phyloP scores from a whole-genome alignment of 2,113 vertebrate genomes.

The Trogon melanurus region DNA sequence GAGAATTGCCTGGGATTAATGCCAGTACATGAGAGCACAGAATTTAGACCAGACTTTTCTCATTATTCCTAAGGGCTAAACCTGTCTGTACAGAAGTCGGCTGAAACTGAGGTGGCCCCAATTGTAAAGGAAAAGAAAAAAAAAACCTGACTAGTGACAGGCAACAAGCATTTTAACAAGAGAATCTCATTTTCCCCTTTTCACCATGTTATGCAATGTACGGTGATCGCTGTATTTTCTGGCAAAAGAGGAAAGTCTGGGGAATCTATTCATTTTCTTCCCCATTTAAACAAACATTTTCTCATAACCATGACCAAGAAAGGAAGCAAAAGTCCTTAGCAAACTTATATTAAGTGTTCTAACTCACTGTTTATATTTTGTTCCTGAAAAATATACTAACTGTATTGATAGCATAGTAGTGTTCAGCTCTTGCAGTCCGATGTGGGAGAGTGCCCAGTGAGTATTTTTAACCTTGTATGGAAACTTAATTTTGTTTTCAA shows the following conservation, averaged over 20 bases:
- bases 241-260: slow-evolving; percentile 35
- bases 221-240: background rate
- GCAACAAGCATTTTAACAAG: background rate
- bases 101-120: background rate
- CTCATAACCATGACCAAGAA: slow-evolving; percentile 58
- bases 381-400: slow-evolving; percentile 54
- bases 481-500: slow-evolving; percentile 46
- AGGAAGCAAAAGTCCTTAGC: slow-evolving; percentile 57
- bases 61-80: background rate
- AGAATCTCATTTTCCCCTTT: background rate
- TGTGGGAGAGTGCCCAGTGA: slow-evolving; percentile 5
- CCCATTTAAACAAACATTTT: slow-evolving; percentile 59
- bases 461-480: slow-evolving; percentile 58
- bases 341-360: slow-evolving; percentile 58
- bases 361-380: slow-evolving; percentile 54
- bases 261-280: slow-evolving; percentile 54
- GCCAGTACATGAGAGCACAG: background rate
- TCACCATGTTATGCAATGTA: background rate
- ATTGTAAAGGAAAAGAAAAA: background rate
- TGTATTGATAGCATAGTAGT: slow-evolving; percentile 30
- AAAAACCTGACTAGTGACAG: background rate
- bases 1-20: background rate
- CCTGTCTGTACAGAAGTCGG: background rate
- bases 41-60: background rate
- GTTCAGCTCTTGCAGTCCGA: background rate